Evolutionary conservation across 2,113 vertebrate species (phyloP).

Genomic region (Erythrocercus mccallii): DNA sequence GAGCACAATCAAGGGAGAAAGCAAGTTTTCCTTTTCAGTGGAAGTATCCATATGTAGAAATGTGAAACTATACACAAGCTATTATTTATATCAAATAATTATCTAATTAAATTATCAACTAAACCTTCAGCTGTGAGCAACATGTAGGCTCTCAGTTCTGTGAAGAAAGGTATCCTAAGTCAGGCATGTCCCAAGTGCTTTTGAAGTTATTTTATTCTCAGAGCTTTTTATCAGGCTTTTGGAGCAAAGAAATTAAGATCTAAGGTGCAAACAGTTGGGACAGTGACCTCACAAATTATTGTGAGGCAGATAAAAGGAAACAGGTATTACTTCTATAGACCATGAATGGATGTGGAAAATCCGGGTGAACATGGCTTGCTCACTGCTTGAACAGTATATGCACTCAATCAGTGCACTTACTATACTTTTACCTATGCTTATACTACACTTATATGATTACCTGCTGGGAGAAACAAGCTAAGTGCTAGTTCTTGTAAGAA

Average conservation of each 20-base stretch:
- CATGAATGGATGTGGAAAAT: background rate
- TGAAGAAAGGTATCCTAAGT: background rate
- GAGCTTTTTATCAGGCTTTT: background rate
- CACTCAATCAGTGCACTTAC: background rate
- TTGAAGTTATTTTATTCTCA: background rate
- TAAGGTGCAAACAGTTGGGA: background rate
- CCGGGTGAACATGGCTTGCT: too few relatives aligned
- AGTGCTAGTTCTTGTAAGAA: background rate
- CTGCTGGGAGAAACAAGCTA: background rate
- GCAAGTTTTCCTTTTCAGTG: background rate
- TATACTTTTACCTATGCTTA: background rate
- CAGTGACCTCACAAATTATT: background rate
- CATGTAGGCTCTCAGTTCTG: background rate
- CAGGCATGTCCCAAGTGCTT: background rate
- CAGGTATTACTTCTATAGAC: background rate
- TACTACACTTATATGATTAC: background rate
- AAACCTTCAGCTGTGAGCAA: background rate
- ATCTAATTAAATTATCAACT: background rate
- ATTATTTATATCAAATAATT: background rate
- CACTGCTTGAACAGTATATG: background rate
- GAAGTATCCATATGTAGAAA: background rate
- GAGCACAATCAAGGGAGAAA: background rate
- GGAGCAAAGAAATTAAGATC: background rate
- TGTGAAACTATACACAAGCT: background rate
- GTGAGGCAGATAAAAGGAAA: background rate